Evolutionary conservation across 2,797 vertebrate genomes (phyloP).

Genomic region (Phoxinus dragarum): DNA sequence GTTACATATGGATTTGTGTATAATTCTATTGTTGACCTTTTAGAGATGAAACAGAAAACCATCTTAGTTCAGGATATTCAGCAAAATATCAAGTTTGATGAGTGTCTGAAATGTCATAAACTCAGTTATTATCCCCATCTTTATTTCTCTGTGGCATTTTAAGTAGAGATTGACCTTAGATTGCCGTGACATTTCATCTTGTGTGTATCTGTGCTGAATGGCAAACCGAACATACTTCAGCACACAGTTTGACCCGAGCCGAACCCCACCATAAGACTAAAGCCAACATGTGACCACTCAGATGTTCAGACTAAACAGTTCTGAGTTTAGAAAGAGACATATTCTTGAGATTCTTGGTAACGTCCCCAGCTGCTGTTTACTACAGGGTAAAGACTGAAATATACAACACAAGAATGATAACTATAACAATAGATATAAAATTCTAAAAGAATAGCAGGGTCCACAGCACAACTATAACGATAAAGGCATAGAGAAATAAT

Average conservation of each 20-base stretch:
- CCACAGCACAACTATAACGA: no score
- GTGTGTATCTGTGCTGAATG: not conserved
- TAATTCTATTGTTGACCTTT: slow-evolving; percentile 6
- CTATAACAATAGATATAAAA: no score
- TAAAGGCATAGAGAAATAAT: no score
- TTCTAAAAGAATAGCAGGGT: no score
- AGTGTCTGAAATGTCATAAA: slow-evolving; percentile 8
- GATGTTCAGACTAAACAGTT: no score
- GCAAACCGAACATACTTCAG: not conserved
- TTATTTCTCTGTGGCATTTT: slow-evolving; percentile 11
- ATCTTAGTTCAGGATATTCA: not conserved
- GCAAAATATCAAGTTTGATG: slow-evolving; percentile 1
- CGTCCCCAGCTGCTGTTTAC: not conserved
- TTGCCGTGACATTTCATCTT: slow-evolving; percentile 33
- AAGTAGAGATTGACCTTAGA: slow-evolving; percentile 18
- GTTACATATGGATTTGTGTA: not conserved
- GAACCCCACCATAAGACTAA: not conserved
- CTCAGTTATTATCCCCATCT: not conserved
- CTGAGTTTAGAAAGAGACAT: not conserved
- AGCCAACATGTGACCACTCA: not conserved
- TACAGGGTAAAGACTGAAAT: not conserved
- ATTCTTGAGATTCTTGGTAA: not conserved
- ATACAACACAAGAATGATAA: not conserved
- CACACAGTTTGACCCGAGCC: not conserved
- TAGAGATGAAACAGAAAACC: not conserved